Base-by-base conservation (phyloP, 2,113 vertebrate species). In the Dromiciops gliroides region DNA sequence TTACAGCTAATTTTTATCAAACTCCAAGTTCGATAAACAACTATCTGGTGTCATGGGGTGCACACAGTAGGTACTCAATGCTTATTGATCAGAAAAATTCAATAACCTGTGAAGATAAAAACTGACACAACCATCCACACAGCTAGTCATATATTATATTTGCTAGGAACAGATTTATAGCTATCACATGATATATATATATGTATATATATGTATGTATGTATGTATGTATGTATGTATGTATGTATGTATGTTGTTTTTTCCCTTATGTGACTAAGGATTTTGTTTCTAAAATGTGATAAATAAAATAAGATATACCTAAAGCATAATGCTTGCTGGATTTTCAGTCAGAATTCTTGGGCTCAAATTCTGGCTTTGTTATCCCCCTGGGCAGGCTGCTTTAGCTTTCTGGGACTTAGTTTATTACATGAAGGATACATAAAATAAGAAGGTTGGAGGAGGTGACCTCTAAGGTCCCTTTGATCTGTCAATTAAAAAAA, bases 1-100 rank as follows among this genome's bases (percentile, higher is more conserved):
- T 96, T 94, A 37, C 91, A 96, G 94, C 60, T 92, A 88, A 60
- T 95, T 97, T 97, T 48, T 83, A 44, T 44, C 3, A 44, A 83
- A 83, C n/a, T 83, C 22, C 67, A 83, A 8, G 48, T 92, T 95
- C 56, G 88, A 93, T 2, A 14, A 53, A 44, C 28, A 52, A 67
- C 95, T 12, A n/a, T 1, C 83, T 3, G 50, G 49, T 53, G 7
- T 26, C 92, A 67, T 90, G 31, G 37, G 16, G 12, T 37, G 50
- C 56, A 91, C 51, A 93, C 1, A 90, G 83, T 16, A 7, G 49
- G 47, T 93, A 56, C n/a, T 31, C 8, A 51, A 28, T 51, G 28
- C 94, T 51, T 56, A 75, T 0, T 94, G 25, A 28, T 89, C 47
- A 93, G 48, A 31, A 26, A 11, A 23, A 37, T 56, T 89, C 90